phyloP scores from a whole-genome alignment of 2,113 vertebrate species.

The Poeciliopsis occidentalis region DNA sequence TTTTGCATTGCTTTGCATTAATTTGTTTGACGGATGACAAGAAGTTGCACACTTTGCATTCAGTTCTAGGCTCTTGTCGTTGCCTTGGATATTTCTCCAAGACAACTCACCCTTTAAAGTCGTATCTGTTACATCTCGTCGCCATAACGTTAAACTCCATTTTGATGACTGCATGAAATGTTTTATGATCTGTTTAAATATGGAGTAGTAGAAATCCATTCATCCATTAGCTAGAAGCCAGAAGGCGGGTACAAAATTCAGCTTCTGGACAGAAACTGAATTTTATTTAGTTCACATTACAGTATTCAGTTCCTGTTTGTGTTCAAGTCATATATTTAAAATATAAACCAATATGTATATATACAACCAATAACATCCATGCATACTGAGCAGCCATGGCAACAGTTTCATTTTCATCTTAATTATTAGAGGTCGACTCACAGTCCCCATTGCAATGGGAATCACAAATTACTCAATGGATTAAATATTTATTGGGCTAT shows the following conservation, averaged over 20 bases:
- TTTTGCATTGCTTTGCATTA: slow-evolving; percentile 74
- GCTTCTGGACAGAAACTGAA: too few relatives aligned
- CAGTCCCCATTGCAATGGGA: too few relatives aligned
- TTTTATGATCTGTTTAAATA: not conserved
- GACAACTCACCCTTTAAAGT: not conserved
- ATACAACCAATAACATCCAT: too few relatives aligned
- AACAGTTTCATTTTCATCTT: too few relatives aligned
- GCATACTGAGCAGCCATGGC: too few relatives aligned
- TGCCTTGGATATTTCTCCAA: slow-evolving; percentile 30
- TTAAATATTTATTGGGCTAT: not conserved
- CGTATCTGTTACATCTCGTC: not conserved
- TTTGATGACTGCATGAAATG: not conserved
- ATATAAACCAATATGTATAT: too few relatives aligned
- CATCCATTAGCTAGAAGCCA: not conserved
- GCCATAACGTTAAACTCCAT: not conserved
- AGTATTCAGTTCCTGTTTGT: not conserved
- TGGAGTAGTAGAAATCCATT: too few relatives aligned
- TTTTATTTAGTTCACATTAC: too few relatives aligned
- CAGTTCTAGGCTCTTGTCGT: slow-evolving; percentile 10
- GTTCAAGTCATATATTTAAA: not conserved
- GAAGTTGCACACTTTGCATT: slow-evolving; percentile 72
- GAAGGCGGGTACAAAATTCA: too few relatives aligned
- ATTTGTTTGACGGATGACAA: slow-evolving; percentile 77
- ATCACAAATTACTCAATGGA: not conserved
- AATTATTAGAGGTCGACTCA: too few relatives aligned